These are phyloP conservation scores for Equus przewalskii DNA, from an alignment of 2,113 vertebrate genomes.

Conservation along the genomic window DNA sequence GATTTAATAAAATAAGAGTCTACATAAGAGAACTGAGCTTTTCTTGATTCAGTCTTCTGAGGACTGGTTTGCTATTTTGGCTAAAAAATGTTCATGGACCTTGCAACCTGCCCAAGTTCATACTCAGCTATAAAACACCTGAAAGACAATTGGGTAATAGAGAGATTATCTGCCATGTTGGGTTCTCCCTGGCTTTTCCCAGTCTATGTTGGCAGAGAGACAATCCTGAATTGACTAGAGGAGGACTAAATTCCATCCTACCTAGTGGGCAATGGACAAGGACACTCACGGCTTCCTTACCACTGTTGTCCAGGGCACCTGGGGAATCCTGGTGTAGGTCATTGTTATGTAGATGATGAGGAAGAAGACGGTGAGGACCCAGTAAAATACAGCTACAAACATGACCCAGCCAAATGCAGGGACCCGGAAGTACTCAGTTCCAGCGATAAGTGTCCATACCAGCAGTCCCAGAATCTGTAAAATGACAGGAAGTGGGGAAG, in stretches of 20 bases:
- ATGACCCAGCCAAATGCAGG: conserved; percentile 95
- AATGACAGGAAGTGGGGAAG: not conserved
- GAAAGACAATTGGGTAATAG: accelerated
- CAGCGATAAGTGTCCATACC: conserved; percentile 96
- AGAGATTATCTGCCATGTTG: not conserved
- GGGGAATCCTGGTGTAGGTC: conserved; percentile 92
- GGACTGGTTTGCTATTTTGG: not conserved
- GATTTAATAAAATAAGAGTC: not conserved
- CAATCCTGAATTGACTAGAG: not conserved
- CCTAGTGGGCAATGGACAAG: accelerated
- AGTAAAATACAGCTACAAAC: conserved; percentile 95
- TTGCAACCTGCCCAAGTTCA: not conserved
- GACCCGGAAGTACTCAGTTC: conserved; percentile 93
- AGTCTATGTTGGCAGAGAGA: not conserved
- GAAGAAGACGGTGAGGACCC: conserved; percentile 94
- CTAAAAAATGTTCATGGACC: not conserved
- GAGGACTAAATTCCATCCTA: not conserved
- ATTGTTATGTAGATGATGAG: conserved; percentile 94
- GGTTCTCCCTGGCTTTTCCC: not conserved
- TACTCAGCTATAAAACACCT: not conserved
- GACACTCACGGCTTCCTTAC: conserved; percentile 86
- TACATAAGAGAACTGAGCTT: not conserved
- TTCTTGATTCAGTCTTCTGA: not conserved
- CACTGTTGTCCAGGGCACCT: conserved; percentile 94
- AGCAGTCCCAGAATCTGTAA: conserved; percentile 93